Evolutionary conservation across 2,888 invertebrate genomes (phyloP), one percentile per base, ranked within the genome.

Genomic region (Hybos culiciformis): DNA sequence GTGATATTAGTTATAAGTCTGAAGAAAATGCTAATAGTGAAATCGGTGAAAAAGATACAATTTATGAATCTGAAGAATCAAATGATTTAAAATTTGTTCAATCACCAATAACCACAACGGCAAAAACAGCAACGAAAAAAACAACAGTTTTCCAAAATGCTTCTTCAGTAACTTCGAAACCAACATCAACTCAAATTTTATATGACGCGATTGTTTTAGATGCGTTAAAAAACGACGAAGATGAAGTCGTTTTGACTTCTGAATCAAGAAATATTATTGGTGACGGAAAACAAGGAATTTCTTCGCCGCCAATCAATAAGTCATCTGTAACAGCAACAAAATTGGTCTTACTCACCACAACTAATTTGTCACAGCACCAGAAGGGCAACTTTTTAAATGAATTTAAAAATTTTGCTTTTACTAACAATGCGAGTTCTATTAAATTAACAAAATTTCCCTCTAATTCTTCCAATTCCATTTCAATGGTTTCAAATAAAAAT

Each of bases 141-240:
- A 5, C 26, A 9, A 37, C 15, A 24, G 42, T 26, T 6, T n/a
- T 29, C n/a, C n/a, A 29, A 12, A 29, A 29, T 29, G 29, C 45
- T 42, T 46, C 51, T 37, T 40, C 51, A 50, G 43, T 48, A 41
- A 40, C 51, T 44, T 47, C 55, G 45, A 26, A 48, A 37, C 33
- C 40, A 24, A 41, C 41, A 19, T 41, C 45, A 14, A 42, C 42
- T 5, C 17, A 24, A 12, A 57, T 62, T 46, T 51, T 63, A 11
- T 63, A 63, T 41, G 63, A 63, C 51, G 64, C 63, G 14, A 39
- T 63, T 21, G 64, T 63, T 12, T 46, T 63, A 44, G 63, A 63
- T 44, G 59, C 64, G 2, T 44, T 64, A 44, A 60, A 63, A 43
- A 61, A 32, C 3, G 42, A 43, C 11, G 41, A 45, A 12, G 11